phyloP scores from a whole-genome alignment of 2,113 vertebrate genomes.

The Spilogale gracilis region DNA sequence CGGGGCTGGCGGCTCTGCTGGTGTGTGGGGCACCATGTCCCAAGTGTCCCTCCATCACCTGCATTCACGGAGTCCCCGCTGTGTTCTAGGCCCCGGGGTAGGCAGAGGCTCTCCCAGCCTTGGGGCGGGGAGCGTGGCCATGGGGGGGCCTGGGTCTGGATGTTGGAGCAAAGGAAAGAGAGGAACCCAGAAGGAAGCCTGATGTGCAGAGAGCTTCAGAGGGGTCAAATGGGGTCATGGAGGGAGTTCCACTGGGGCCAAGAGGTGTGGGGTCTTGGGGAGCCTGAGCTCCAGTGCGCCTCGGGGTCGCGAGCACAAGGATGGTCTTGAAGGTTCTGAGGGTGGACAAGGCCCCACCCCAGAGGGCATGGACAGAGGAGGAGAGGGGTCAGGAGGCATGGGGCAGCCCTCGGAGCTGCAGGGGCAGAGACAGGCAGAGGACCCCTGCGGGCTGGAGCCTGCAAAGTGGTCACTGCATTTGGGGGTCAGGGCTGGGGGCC shows the following conservation, averaged over 20 bases:
- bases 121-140: too few relatives aligned
- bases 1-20: background rate
- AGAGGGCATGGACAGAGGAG: background rate
- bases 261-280: background rate
- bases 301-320: rapidly evolving
- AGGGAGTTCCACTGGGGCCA: background rate
- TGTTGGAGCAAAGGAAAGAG: background rate
- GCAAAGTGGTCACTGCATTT: rapidly evolving
- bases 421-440: background rate
- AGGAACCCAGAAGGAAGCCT: background rate
- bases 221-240: background rate
- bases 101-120: background rate
- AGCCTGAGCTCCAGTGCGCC: background rate
- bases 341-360: background rate
- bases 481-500: background rate
- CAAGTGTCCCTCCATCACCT: background rate
- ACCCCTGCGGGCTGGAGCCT: background rate
- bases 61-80: background rate
- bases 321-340: background rate
- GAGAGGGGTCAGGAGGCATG: background rate
- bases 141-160: too few relatives aligned
- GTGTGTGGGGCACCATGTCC: background rate
- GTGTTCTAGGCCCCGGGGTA: background rate
- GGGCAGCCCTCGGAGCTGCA: background rate
- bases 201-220: background rate